Evolutionary conservation across 2,797 vertebrate species (phyloP).

Genomic region (Oryzias sinensis): DNA sequence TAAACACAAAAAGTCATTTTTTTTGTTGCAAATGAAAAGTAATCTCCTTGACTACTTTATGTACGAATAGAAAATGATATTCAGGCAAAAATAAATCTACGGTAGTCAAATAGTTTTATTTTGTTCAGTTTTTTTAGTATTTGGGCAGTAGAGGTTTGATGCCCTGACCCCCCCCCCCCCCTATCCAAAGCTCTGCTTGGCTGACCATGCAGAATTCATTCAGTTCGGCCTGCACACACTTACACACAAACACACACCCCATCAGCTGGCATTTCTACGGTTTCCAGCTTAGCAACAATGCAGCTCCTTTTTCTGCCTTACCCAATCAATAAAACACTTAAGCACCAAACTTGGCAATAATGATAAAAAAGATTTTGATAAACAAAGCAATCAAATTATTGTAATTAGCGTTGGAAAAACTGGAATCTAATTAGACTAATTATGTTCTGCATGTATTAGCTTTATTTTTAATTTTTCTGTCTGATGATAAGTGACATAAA

Average conservation of each 20-base stretch:
- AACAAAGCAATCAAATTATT: constrained; percentile 29
- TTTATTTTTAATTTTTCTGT: constrained; percentile 15
- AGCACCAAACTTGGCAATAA: constrained; percentile 31
- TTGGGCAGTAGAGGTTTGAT: no score
- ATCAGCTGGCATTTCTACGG: constrained; percentile 37
- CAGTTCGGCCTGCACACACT: not conserved
- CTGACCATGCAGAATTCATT: constrained; percentile 16
- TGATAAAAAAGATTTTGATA: constrained; percentile 21
- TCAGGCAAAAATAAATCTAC: no score
- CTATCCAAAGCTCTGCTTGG: constrained; percentile 2
- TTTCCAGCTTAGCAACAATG: constrained; percentile 48
- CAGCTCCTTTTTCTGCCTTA: constrained; percentile 35
- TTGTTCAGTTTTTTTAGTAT: no score
- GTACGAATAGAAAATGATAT: no score
- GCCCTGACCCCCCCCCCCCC: no score
- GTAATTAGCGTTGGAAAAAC: constrained; percentile 12
- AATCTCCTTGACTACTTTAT: no score
- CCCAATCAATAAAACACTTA: constrained; percentile 44
- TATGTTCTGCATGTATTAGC: constrained; percentile 17
- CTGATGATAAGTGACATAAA: constrained; percentile 36
- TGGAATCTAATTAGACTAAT: constrained; percentile 30
- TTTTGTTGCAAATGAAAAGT: no score
- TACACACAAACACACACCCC: not conserved
- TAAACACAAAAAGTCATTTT: no score
- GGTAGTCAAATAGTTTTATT: no score